Evolutionary conservation across 2,113 vertebrate genomes (phyloP), one percentile per base, ranked within the genome.

Genomic region (Kryptolebias marmoratus): DNA sequence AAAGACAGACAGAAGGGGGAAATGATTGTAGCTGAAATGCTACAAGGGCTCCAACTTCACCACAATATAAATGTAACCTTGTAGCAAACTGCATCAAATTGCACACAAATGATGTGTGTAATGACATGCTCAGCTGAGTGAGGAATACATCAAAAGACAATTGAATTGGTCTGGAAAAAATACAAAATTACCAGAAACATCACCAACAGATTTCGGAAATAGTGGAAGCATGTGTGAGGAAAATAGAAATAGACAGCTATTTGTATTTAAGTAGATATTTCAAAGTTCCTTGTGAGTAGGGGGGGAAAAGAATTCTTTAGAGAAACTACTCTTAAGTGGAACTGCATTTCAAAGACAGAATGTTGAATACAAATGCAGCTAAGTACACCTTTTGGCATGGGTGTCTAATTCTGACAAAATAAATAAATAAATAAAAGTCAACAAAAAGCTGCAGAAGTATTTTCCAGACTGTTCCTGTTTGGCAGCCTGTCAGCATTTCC

Each of bases 401-500:
- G 53, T 58, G 47, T 76, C 30, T 77, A 71, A 88, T 80, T 88
- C 42, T 86, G 63, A 81, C 57, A 69, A 66, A 58, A 49, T 44
- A 71, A n/a, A 28, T 11, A 39, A 36, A n/a, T n/a, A 39, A 42
- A 18, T 5, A 16, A 36, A 64, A 73, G 69, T 81, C 31, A 69
- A 75, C 66, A 55, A 79, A 88, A 76, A 83, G 57, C 70, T 58
- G 63, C 64, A 67, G 69, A 68, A 61, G 73, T 71, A 57, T 59
- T 63, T 77, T 69, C 60, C 63, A 52, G 61, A 64, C 49, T 71
- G 73, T 75, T 84, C 70, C 7, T 57, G 54, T 70, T 84, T 92
- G 82, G 81, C 86, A 88, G 83, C 77, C 72, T 83, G 86, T 90
- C 88, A 93, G 83, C 81, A 79, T 89, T 89, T 90, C 77, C 81